Evolutionary conservation across 2,797 vertebrate species (phyloP).

Genomic region (Phalanger gymnotis): DNA sequence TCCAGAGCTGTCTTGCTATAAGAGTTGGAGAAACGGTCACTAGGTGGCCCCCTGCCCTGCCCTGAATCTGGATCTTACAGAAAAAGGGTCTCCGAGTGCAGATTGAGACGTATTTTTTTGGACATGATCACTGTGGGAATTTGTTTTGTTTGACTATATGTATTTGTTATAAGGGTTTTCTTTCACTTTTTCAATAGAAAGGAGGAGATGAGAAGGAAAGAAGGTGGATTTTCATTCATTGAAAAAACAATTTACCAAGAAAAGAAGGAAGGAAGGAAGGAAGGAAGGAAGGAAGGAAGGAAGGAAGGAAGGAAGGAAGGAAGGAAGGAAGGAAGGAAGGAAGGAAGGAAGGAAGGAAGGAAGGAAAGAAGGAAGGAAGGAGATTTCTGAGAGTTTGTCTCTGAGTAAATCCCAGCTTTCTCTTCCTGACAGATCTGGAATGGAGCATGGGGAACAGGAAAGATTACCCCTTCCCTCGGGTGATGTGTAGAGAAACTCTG

Average conservation of each 20-base stretch:
- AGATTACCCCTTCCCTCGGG: neutral
- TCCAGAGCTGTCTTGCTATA: neutral
- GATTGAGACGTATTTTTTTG: neutral
- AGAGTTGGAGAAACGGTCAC: neutral
- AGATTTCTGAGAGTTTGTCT: neutral
- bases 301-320: no score
- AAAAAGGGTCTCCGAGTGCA: neutral
- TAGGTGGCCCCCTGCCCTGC: neutral
- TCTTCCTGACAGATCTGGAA: neutral
- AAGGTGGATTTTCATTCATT: neutral
- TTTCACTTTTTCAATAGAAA: neutral
- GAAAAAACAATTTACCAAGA: neutral
- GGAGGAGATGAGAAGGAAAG: neutral
- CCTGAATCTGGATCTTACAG: neutral
- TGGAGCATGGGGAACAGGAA: neutral
- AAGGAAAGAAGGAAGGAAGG: neutral
- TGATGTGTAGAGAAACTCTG: neutral
- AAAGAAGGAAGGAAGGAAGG: neutral
- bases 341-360: neutral
- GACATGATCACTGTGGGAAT: neutral
- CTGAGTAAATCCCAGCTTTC: neutral
- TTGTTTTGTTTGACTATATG: neutral
- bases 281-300: no score
- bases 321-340: neutral
- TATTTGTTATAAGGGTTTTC: neutral